Evolutionary conservation across 2,888 invertebrate genomes (phyloP), one percentile per base, ranked within the genome.

Genomic region (Pristionchus exspectatus): DNA sequence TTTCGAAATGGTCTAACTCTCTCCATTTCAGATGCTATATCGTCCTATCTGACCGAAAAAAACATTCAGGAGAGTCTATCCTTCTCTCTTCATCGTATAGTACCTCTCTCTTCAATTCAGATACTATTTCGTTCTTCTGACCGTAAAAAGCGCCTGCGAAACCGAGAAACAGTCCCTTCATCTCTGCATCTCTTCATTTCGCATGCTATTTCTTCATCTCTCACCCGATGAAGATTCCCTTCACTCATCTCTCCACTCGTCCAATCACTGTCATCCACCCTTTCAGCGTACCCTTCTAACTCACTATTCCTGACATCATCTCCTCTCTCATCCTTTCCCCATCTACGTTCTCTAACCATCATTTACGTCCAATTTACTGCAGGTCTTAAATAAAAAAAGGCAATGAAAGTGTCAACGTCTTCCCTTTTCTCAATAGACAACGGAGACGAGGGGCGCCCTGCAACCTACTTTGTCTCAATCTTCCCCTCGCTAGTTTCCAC

Each of bases 301-400:
- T 50, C 81, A 50, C 21, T 72, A 21, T 69, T 30, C 33, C 27
- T 81, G 81, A 81, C 81, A 81, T 81, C 81, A 50, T 50, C 14
- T 27, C 12, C 21, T 74, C 44, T 44, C 24, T 33, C 72, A 10
- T 30, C 16, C 4, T 16, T 4, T 33, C 7, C 33, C 30, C 33
- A 30, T 72, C 74, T 16, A 38, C 33, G 38, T 44, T 77, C 38
- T 44, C 44, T 77, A 38, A 77, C 30, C 30, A n/a, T 77, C 21
- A 44, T 44, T 24, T 38, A 24, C 44, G 24, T 14, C 44, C 33
- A 21, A 44, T 24, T 30, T 30, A 27, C 33, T 77, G 74, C 74
- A 24, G 30, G 44, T 16, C n/a, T 10, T 27, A 1, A 16, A 44
- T 77, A 77, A 77, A 30, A 12, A 77, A 44, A 77, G 38, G 38